A percentile compares a stretch with the other conserved stretches of the same genome.
These are phyloP conservation scores for Eupeodes luniger DNA, from an alignment of 2,888 invertebrate species.

Conservation along the genomic window DNA sequence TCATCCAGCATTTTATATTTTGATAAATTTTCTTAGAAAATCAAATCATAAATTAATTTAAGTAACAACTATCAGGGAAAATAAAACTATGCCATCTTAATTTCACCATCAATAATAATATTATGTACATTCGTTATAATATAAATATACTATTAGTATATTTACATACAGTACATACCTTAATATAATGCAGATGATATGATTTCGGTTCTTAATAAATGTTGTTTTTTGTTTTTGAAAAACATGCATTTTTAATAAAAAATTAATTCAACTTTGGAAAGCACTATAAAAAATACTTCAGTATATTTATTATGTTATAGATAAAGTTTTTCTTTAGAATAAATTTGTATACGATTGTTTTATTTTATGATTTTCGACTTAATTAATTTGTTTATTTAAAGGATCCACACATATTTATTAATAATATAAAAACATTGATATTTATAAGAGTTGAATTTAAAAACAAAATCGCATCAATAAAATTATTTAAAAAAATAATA, in stretches of 20 bases:
- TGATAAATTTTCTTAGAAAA: slow-evolving; percentile 41
- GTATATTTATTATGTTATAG: neutral
- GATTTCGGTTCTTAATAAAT: neutral
- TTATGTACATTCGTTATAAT: neutral
- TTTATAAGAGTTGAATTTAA: neutral
- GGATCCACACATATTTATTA: neutral
- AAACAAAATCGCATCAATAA: neutral
- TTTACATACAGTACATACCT: neutral
- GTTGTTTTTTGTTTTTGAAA: neutral
- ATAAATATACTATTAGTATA: no score
- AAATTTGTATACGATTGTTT: slow-evolving; percentile 20
- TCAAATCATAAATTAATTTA: slow-evolving; percentile 20
- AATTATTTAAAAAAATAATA: neutral
- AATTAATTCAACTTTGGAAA: neutral
- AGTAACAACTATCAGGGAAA: slow-evolving; percentile 67
- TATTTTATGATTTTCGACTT: neutral
- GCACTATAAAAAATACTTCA: slow-evolving; percentile 13
- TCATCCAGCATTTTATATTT: slow-evolving; percentile 66
- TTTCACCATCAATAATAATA: neutral
- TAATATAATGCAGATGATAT: neutral
- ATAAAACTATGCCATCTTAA: slow-evolving; percentile 32
- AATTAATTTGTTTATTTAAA: neutral
- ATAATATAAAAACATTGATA: neutral
- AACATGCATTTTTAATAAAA: neutral
- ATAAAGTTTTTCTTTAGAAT: neutral